These are phyloP conservation scores for Peucedramus taeniatus DNA, from an alignment of 2,113 vertebrate genomes.

Conservation along the genomic window DNA sequence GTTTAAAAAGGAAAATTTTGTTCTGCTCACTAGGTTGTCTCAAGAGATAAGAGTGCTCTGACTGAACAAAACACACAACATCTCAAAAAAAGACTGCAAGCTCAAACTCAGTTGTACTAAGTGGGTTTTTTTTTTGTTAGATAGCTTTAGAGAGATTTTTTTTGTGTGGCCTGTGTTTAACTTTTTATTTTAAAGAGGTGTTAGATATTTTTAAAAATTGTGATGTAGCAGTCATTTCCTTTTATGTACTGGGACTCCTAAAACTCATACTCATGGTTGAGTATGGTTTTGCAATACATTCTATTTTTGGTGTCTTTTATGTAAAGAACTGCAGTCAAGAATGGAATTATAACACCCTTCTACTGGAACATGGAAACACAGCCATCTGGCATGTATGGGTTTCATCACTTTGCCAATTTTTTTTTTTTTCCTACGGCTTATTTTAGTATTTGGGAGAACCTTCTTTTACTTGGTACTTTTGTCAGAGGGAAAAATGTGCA, in stretches of 20 bases:
- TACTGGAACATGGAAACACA: background rate
- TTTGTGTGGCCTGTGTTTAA: background rate
- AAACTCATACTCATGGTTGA: background rate
- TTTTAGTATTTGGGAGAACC: slow-evolving; percentile 15
- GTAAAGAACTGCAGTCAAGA: slow-evolving; percentile 5
- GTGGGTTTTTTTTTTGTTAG: background rate
- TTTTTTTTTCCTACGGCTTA: slow-evolving; percentile 3
- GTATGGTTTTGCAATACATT: background rate
- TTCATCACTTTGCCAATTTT: slow-evolving; percentile 9
- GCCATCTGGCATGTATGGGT: background rate
- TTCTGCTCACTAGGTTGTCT: background rate
- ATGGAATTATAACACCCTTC: background rate
- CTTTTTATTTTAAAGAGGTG: background rate
- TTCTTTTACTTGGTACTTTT: background rate
- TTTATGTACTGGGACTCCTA: background rate
- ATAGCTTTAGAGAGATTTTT: background rate
- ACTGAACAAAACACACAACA: background rate
- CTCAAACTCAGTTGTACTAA: background rate
- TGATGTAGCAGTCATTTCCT: background rate
- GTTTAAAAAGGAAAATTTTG: background rate
- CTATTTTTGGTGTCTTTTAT: slow-evolving; percentile 17
- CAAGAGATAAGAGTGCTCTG: background rate
- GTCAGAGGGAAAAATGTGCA: slow-evolving; percentile 2
- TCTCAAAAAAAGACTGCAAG: background rate
- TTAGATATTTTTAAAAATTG: background rate